Conservation (phyloP, 2,888 invertebrate species). For the Empis stercorea region DNA sequence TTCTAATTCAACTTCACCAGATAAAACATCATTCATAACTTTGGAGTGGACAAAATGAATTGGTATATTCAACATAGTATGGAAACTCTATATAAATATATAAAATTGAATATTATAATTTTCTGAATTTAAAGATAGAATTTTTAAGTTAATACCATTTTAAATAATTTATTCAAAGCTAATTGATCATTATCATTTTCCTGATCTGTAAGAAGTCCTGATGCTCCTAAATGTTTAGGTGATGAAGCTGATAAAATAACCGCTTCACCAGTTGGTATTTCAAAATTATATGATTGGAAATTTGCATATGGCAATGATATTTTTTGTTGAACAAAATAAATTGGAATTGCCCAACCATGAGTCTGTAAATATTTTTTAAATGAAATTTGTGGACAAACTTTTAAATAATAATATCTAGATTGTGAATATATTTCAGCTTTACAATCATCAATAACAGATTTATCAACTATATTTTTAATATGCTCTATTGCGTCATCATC, state of each 20-base stretch:
- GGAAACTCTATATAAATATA: constrained; percentile 3
- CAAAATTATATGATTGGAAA: neutral
- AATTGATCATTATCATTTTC: neutral
- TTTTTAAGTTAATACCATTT: too few species aligned
- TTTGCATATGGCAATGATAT: constrained; percentile 2
- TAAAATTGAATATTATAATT: neutral
- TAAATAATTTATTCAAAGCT: constrained; percentile 3
- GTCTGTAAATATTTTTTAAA: constrained; percentile 5
- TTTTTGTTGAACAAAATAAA: constrained; percentile 7
- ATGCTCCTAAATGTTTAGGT: neutral
- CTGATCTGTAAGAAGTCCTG: neutral
- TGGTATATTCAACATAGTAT: constrained; percentile 7
- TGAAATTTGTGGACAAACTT: constrained; percentile 5
- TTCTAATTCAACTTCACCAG: constrained; percentile 43
- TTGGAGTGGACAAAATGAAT: neutral
- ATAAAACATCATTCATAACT: constrained; percentile 40
- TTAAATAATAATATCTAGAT: constrained; percentile 21
- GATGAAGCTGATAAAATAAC: constrained; percentile 4
- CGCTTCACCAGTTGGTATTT: neutral
- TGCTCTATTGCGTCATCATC: neutral
- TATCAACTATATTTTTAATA: neutral
- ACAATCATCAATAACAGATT: constrained; percentile 13
- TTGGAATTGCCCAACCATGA: constrained; percentile 1
- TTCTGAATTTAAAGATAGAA: too few species aligned
- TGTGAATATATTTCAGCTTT: constrained; percentile 29